phyloP scores from a whole-genome alignment of 2,888 invertebrate genomes.

The Hirtodrosophila cameraria region DNA sequence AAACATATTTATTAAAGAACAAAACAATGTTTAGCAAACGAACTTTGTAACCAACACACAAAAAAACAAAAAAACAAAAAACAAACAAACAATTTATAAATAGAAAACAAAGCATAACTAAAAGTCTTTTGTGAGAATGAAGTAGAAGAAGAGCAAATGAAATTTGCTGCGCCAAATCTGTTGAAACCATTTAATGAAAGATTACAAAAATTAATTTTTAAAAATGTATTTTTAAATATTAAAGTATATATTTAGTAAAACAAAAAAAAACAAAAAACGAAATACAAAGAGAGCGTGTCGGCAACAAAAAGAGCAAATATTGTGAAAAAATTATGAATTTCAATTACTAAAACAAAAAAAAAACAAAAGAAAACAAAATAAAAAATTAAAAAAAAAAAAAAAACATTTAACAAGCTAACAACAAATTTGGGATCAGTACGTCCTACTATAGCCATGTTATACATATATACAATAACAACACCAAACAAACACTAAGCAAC shows the following conservation, averaged over 20 bases:
- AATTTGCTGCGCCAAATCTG: conserved; percentile 81
- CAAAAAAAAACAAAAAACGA: conserved; percentile 43
- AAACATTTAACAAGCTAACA: conserved; percentile 70
- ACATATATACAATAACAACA: conserved; percentile 64
- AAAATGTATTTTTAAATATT: conserved; percentile 76
- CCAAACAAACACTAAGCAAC: conserved; percentile 54
- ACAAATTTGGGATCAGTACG: conserved; percentile 82
- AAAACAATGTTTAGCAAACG: conserved; percentile 38
- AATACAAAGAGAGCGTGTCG: conserved; percentile 70
- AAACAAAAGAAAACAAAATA: conserved; percentile 8
- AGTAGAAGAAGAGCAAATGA: conserved; percentile 68
- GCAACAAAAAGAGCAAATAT: conserved; percentile 78
- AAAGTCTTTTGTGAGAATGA: conserved; percentile 67
- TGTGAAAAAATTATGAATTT: conserved; percentile 80
- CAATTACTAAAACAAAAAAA: conserved; percentile 69
- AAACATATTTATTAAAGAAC: conserved; percentile 67
- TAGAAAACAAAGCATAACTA: conserved; percentile 42
- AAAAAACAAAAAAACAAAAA: conserved; percentile 21
- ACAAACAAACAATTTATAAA: conserved; percentile 16
- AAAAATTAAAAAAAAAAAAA: conserved; percentile 19
- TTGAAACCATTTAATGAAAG: conserved; percentile 74
- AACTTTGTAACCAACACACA: conserved; percentile 49
- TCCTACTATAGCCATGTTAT: conserved; percentile 81
- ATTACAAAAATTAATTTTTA: conserved; percentile 74
- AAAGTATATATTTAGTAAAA: conserved; percentile 68